Base-by-base conservation (phyloP, 23 tunicate species). In the Halocynthia aurantium region DNA sequence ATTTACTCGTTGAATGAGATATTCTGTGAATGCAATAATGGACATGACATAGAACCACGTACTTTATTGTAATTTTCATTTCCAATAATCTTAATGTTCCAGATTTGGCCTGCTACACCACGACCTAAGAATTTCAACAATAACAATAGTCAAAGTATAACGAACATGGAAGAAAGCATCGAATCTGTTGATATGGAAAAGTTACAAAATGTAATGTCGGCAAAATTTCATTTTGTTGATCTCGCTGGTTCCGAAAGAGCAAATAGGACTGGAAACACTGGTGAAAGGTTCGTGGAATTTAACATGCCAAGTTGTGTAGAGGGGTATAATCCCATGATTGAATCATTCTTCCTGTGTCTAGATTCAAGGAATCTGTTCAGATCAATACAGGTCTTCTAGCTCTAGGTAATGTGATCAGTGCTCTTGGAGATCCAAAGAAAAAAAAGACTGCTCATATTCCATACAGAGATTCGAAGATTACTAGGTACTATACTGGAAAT, bases 221-320 rank as follows among this genome's bases (percentile, higher is more conserved):
- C 78, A 53, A 74, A 74, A 53, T 74, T 74, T 74, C 78, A 74
- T 74, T 74, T 74, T 17, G 78, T 74, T 53, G 78, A 74, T 53
- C 78, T 74, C n/a, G 78, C 78, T 20, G 78, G 78, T 8, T 74
- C 78, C 22, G 78, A 74, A 74, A 52, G 78, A 52, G 78, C 78
- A 15, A 74, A 74, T 53, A 52, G 78, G 20, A 74, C 78, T 74
- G 78, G 78, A 10, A 74, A 74, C 22, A 74, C 78, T 54, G 78
- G 78, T 8, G 78, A 74, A 53, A 74, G 78, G 78, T 74, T 15
- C 6, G 70, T 65, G 10, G 10, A 65, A 10, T 10, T 5, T 1
- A 5, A 5, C 4, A 50, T n/a, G 21, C 12, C 12, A 21, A 67
- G 12, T 67, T 19, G 72, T n/a, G 40, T 19, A n/a, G 71, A 18